Evolutionary conservation across 2,113 vertebrate genomes (phyloP).

Genomic region (Aleadryas rufinucha): DNA sequence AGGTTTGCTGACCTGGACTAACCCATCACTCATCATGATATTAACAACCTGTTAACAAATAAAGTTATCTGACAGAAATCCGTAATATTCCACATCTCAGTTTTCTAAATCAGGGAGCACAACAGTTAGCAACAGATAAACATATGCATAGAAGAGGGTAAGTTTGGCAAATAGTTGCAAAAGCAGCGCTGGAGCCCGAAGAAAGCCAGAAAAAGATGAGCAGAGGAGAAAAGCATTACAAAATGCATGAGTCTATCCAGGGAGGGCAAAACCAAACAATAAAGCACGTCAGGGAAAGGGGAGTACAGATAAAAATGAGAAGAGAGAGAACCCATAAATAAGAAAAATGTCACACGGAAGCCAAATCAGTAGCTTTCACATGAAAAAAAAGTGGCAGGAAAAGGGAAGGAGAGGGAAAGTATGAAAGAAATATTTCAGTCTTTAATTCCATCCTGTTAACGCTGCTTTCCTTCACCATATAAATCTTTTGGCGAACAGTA

Average conservation of each 20-base stretch:
- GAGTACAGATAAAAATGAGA: background rate
- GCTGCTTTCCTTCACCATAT: background rate
- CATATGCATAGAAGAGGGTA: background rate
- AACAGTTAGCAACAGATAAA: background rate
- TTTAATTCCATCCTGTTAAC: background rate
- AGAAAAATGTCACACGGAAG: background rate
- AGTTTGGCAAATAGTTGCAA: background rate
- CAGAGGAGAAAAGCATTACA: background rate
- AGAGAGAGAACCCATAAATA: background rate
- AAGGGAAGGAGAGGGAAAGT: background rate
- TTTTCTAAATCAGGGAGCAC: background rate
- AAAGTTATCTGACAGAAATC: background rate
- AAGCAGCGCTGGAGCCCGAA: background rate
- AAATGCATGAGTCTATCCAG: background rate
- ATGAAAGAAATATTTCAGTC: background rate
- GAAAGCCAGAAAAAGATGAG: background rate
- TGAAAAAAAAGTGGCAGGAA: background rate
- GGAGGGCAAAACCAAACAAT: background rate
- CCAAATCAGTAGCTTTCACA: background rate
- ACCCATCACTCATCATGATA: background rate
- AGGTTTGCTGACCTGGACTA: background rate
- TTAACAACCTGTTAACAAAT: background rate
- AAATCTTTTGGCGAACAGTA: background rate
- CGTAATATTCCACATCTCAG: fast-evolving
- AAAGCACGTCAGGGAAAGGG: background rate